A percentile compares a stretch with the other conserved stretches of the same genome.
Evolutionary conservation across 1,140 invertebrate genomes (phyloP).

Genomic region (Drosophila kohkoa): DNA sequence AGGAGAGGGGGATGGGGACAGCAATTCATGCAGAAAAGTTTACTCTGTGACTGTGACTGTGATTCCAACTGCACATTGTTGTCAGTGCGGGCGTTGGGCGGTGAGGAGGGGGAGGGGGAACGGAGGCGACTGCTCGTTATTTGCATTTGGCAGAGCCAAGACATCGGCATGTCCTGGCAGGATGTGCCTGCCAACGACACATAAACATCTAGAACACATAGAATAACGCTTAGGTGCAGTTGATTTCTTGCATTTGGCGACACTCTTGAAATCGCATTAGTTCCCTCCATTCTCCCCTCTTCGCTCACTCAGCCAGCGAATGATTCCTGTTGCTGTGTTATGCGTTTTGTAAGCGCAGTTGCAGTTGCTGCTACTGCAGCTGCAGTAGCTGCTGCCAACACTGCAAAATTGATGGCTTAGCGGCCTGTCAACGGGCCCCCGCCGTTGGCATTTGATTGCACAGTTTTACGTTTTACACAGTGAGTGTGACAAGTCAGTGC

Average conservation of each 20-base stretch:
- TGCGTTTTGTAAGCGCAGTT: constrained; percentile 47
- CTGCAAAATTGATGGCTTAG: constrained; percentile 75
- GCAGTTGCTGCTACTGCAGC: constrained; percentile 31
- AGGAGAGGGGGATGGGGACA: constrained; percentile 9
- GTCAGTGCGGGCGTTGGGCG: constrained; percentile 5
- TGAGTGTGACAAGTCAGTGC: constrained; percentile 47
- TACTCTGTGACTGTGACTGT: constrained; percentile 59
- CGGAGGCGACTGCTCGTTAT: constrained; percentile 59
- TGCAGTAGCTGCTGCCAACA: constrained; percentile 57
- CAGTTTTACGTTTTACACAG: constrained; percentile 24
- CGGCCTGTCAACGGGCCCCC: constrained; percentile 45
- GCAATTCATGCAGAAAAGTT: constrained; percentile 80
- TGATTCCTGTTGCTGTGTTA: constrained; percentile 32
- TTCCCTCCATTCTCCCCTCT: constrained; percentile 10
- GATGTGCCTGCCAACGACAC: constrained; percentile 56
- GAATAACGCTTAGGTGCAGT: constrained; percentile 69
- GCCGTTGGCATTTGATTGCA: constrained; percentile 60
- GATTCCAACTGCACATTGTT: constrained; percentile 53
- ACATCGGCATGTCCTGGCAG: constrained; percentile 51
- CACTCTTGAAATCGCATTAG: constrained; percentile 79
- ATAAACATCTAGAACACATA: constrained; percentile 47
- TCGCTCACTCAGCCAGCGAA: neutral
- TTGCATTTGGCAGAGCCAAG: constrained; percentile 76
- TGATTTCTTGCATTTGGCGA: constrained; percentile 71
- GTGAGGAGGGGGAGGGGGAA: too few relatives aligned